Evolutionary conservation across 2,113 vertebrate species (phyloP).

Genomic region (Corythornis cristatus): DNA sequence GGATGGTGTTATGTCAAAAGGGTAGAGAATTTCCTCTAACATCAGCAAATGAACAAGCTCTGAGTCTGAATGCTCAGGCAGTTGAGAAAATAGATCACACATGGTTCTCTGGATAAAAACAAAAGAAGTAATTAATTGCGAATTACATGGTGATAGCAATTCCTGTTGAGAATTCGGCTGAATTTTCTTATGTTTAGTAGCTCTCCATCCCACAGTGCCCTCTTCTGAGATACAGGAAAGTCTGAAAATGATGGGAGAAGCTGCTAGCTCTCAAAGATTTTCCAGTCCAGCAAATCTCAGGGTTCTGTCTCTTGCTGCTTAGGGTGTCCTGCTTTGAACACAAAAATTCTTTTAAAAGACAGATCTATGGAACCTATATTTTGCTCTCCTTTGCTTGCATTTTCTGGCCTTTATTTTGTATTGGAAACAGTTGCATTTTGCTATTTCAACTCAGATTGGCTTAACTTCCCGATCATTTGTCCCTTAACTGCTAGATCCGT

Average conservation of each 20-base stretch:
- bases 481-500: neutral
- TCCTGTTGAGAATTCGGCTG: neutral
- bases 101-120: conserved; percentile 40
- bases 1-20: neutral
- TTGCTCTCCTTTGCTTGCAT: neutral
- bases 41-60: neutral
- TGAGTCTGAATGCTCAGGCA: neutral
- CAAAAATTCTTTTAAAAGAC: neutral
- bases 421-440: neutral
- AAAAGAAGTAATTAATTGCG: conserved; percentile 66
- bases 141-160: conserved; percentile 47
- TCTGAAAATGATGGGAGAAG: neutral
- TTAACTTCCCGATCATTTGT: neutral
- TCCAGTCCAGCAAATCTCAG: neutral
- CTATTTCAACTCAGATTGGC: neutral
- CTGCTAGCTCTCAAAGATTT: neutral
- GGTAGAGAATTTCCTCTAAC: neutral
- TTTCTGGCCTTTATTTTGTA: neutral
- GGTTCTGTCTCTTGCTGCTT: neutral
- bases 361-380: neutral
- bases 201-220: conserved; percentile 73
- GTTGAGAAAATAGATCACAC: conserved; percentile 45
- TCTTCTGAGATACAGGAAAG: conserved; percentile 69
- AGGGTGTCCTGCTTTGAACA: neutral
- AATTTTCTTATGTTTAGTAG: conserved; percentile 39